Percentiles rank a stretch among this genome's conserved stretches.
phyloP scores from a whole-genome alignment of 2,888 invertebrate species.

The Trissolcus japonicus region DNA sequence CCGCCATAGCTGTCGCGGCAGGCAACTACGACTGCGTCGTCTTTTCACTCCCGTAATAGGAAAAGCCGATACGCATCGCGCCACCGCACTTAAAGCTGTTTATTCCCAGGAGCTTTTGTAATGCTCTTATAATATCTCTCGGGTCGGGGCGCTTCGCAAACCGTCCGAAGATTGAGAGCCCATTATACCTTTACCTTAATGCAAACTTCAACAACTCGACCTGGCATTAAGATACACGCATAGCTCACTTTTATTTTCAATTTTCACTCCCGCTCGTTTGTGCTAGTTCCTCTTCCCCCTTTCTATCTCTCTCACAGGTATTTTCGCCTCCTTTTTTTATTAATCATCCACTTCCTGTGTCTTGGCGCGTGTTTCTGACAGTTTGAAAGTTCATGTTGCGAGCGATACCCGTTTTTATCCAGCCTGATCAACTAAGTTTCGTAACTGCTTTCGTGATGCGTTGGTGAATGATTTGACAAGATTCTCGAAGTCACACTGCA shows the following conservation, averaged over 20 bases:
- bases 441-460: conserved; percentile 26
- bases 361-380: conserved; percentile 25
- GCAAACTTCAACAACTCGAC: conserved; percentile 41
- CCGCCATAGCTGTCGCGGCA: conserved; percentile 52
- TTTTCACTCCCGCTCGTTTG: not conserved
- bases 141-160: conserved; percentile 36
- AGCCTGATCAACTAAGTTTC: conserved; percentile 25
- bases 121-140: conserved; percentile 64
- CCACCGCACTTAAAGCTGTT: conserved; percentile 71
- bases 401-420: conserved; percentile 2
- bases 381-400: conserved; percentile 19
- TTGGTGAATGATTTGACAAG: conserved; percentile 15
- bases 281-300: not conserved
- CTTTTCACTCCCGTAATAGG: conserved; percentile 71
- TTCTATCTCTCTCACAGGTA: not conserved
- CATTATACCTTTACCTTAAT: conserved; percentile 38
- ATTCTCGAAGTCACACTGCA: conserved; percentile 10
- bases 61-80: conserved; percentile 73
- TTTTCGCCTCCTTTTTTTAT: not conserved
- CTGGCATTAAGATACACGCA: conserved; percentile 31
- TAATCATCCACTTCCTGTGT: conserved; percentile 1
- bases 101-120: conserved; percentile 68
- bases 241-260: conserved; percentile 15
- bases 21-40: conserved; percentile 57
- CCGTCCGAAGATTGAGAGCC: conserved; percentile 51